Percentiles rank a stretch among this genome's conserved stretches.
Evolutionary conservation across 2,888 invertebrate genomes (phyloP).

Genomic region (Acronicta leporina): DNA sequence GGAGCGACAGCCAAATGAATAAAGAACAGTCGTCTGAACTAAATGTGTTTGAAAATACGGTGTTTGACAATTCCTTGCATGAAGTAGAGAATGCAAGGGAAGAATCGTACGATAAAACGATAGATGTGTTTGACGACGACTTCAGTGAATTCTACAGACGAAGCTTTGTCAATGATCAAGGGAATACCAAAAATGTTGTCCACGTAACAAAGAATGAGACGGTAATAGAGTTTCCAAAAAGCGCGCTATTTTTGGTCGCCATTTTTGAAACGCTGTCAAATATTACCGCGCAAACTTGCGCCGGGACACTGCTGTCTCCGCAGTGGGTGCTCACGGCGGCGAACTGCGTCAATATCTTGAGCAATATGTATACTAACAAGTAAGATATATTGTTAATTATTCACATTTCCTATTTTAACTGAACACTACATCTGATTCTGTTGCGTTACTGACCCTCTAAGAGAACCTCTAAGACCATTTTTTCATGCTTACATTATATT

Average conservation of each 20-base stretch:
- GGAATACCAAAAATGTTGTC: neutral
- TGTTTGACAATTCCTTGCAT: slow-evolving; percentile 21
- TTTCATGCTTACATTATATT: slow-evolving; percentile 5
- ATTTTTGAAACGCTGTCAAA: slow-evolving; percentile 71
- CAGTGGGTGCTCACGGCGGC: slow-evolving; percentile 69
- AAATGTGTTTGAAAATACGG: slow-evolving; percentile 13
- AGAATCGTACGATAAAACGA: slow-evolving; percentile 9
- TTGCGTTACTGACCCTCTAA: no score
- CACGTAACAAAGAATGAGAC: slow-evolving; percentile 11
- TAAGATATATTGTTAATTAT: slow-evolving; percentile 28
- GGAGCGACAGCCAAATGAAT: slow-evolving; percentile 1
- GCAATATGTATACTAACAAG: slow-evolving; percentile 47
- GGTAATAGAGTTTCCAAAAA: slow-evolving; percentile 36
- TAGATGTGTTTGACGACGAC: slow-evolving; percentile 27
- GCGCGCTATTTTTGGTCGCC: slow-evolving; percentile 64
- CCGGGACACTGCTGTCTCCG: slow-evolving; percentile 63
- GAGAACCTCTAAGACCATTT: no score
- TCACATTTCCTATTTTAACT: no score
- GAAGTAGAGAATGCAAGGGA: slow-evolving; percentile 23
- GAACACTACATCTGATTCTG: no score
- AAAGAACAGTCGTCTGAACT: slow-evolving; percentile 20
- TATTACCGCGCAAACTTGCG: slow-evolving; percentile 71
- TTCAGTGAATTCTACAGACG: slow-evolving; percentile 13
- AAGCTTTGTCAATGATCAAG: neutral
- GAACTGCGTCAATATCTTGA: slow-evolving; percentile 65